Base-by-base conservation (phyloP, 2,113 vertebrate genomes). In the Puma concolor region DNA sequence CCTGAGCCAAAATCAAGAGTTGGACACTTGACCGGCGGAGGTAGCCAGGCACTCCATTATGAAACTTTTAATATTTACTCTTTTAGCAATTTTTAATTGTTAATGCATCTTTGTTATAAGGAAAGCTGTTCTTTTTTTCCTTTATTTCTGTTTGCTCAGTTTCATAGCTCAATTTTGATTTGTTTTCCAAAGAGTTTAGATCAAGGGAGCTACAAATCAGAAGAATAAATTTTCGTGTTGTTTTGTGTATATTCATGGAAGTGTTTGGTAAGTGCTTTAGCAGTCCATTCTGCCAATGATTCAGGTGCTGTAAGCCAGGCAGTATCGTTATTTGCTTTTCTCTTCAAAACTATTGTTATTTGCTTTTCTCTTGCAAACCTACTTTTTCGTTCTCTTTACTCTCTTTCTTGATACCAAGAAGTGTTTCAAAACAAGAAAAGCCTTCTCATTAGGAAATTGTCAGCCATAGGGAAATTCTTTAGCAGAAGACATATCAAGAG, bases 141-240 rank as follows among this genome's bases (percentile, higher is more conserved):
- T 63, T 92, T 88, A 77, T 66, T 89, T 8, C 2, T 16, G 0
- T 89, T 93, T 91, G 74, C 74, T 57, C 6, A 69, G 2, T 91
- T 91, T 94, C 15, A 86, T 86, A 72, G n/a, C 8, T 80, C 14
- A 69, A 1, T 91, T 97, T 54, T 57, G 31, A 72, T 91, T 96
- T 93, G 31, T 67, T 93, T 86, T 82, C 38, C 63, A 87, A 91
- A 91, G 76, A 5, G 10, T 71, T 82, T 91, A 91, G 48, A 33
- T 77, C 16, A 94, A 77, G n/a, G 44, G 27, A 44, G 14, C 48
- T 79, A 57, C 85, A 91, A 74, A n/a, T 90, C 66, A 91, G 50
- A 81, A 87, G 19, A 87, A 52, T 91, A 91, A 93, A 41, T 69
- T 79, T 31, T 79, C 16, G 16, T 57, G 16, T 48, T 84, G 27